phyloP scores from a whole-genome alignment of 2,888 invertebrate species.

The Heteropelma amictum region DNA sequence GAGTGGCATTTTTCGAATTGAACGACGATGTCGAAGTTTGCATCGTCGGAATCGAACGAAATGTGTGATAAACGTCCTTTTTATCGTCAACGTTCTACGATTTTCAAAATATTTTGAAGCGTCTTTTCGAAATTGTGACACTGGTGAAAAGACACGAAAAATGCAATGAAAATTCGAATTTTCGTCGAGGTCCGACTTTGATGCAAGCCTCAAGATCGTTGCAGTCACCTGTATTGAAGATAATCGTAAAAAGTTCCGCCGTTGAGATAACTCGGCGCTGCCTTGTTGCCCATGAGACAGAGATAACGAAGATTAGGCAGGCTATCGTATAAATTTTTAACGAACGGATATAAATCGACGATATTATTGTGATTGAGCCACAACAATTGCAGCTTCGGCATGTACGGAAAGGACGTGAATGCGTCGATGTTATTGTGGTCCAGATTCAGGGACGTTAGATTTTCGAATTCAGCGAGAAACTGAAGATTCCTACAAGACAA shows the following conservation, averaged over 20 bases:
- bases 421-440: slow-evolving; percentile 89
- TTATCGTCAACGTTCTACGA: too few relatives aligned
- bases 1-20: neutral
- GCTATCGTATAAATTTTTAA: slow-evolving; percentile 84
- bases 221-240: slow-evolving; percentile 84
- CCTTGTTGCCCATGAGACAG: slow-evolving; percentile 92
- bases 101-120: too few relatives aligned
- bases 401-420: slow-evolving; percentile 84
- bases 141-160: too few relatives aligned
- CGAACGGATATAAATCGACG: slow-evolving; percentile 84
- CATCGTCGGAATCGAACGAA: too few relatives aligned
- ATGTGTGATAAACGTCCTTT: too few relatives aligned
- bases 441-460: slow-evolving; percentile 87
- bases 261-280: slow-evolving; percentile 87
- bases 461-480: slow-evolving; percentile 85
- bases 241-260: slow-evolving; percentile 88
- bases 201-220: neutral
- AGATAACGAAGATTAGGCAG: slow-evolving; percentile 87
- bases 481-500: slow-evolving; percentile 86
- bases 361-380: slow-evolving; percentile 84
- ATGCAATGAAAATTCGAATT: neutral
- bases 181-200: neutral
- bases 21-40: too few relatives aligned
- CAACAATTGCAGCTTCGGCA: slow-evolving; percentile 86
- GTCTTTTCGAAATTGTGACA: too few relatives aligned